A percentile compares a stretch with the other conserved stretches of the same genome.
Conservation (phyloP, 2,888 invertebrate species). For the Exocentrus adspersus region DNA sequence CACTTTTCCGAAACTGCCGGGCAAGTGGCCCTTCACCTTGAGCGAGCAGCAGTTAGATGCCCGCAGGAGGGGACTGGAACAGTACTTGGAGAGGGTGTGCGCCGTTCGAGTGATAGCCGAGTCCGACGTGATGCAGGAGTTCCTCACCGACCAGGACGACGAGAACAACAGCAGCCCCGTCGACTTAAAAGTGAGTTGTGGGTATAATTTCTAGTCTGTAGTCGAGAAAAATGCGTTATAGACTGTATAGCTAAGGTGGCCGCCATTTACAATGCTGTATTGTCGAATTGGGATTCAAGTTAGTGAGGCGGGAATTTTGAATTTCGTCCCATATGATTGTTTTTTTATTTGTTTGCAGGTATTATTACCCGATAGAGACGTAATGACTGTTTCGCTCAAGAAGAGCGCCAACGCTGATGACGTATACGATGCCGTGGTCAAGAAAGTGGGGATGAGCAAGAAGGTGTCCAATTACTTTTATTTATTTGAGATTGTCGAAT, state of each 20-base stretch:
- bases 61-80: slow-evolving; percentile 92
- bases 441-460: slow-evolving; percentile 83
- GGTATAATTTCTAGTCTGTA: too few species aligned
- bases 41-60: slow-evolving; percentile 98
- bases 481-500: slow-evolving; percentile 96
- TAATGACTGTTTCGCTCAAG: slow-evolving; percentile 87
- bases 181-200: slow-evolving; percentile 72
- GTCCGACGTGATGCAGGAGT: slow-evolving; percentile 96
- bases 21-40: slow-evolving; percentile 97
- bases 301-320: too few species aligned
- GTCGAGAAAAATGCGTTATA: too few species aligned
- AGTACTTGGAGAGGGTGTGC: slow-evolving; percentile 98
- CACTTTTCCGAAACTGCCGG: slow-evolving; percentile 96
- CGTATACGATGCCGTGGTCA: slow-evolving; percentile 88
- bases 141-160: slow-evolving; percentile 92
- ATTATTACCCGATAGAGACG: slow-evolving; percentile 90
- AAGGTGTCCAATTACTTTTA: slow-evolving; percentile 92
- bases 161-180: slow-evolving; percentile 73
- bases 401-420: slow-evolving; percentile 91
- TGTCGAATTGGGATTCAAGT: too few species aligned
- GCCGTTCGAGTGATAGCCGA: slow-evolving; percentile 98
- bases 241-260: too few species aligned
- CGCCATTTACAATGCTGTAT: too few species aligned
- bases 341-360: slow-evolving; percentile 63
- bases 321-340: too few species aligned